These are phyloP conservation scores for Strix occidentalis DNA, from an alignment of 2,797 vertebrate genomes.

Conservation along the genomic window DNA sequence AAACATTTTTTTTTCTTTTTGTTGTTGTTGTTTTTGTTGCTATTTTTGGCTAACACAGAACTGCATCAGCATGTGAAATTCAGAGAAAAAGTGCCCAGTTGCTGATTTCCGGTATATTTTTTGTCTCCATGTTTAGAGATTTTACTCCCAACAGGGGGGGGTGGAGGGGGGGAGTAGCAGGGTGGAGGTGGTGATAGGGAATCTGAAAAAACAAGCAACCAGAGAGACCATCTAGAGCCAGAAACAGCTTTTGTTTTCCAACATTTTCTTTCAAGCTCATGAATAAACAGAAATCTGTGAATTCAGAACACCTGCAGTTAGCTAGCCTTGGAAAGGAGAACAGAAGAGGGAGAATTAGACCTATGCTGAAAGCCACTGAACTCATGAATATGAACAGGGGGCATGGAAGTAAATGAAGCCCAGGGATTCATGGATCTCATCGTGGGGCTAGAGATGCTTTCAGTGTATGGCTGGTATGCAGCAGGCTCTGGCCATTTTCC, in stretches of 20 bases:
- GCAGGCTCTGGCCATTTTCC: neutral
- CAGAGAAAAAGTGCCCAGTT: neutral
- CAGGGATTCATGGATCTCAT: neutral
- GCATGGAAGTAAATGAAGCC: neutral
- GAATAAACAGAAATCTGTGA: conserved; percentile 29
- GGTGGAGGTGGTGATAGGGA: neutral
- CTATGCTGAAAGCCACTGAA: neutral
- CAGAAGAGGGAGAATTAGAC: neutral
- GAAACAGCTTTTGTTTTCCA: conserved; percentile 18
- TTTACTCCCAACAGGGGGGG: neutral
- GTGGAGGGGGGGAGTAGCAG: neutral
- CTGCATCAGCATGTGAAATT: conserved; percentile 26
- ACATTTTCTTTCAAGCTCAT: conserved; percentile 9
- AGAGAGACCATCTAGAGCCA: neutral
- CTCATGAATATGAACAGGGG: conserved; percentile 29
- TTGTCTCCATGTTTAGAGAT: neutral
- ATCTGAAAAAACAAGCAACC: neutral
- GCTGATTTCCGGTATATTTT: neutral
- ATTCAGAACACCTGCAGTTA: neutral
- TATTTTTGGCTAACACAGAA: conserved; percentile 47
- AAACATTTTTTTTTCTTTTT: neutral
- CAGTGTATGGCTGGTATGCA: neutral
- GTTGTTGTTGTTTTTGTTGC: conserved; percentile 25
- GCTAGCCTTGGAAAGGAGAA: conserved; percentile 4
- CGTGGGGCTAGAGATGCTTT: neutral